Base-by-base conservation (phyloP, 2,113 vertebrate genomes). In the Thomomys bottae region DNA sequence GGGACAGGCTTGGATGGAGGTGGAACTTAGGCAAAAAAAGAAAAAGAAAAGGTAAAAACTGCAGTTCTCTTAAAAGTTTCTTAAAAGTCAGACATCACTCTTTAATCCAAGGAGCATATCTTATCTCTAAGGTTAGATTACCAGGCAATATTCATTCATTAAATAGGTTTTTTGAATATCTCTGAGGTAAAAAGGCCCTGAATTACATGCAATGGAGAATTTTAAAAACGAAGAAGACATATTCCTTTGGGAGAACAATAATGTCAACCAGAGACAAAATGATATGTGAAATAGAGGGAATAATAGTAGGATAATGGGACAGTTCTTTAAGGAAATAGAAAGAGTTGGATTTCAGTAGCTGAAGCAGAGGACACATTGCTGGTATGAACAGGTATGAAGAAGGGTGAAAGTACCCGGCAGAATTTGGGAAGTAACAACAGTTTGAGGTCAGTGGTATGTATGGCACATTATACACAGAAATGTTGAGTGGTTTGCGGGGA, bases 161-260 rank as follows among this genome's bases (percentile, higher is more conserved):
- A 54, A 49, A 20, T 63, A 30, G 54, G 38, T 89, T 92, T 92
- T 66, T 72, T 12, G 24, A 80, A 7, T n/a, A 36, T 71, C 63
- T 54, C 1, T 42, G 61, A 45, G 5, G 6, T 67, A 40, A 10
- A 68, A 76, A 40, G 9, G 11, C 32, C 68, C 49, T 54, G 49
- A 54, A 49, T 71, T 54, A 34, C 17, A 57, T 49, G 2, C 30
- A 9, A 63, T n/a, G 18, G 34, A 40, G 8, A 42, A 79, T 57
- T 34, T 34, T 21, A 70, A 85, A 49, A 81, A 80, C 38, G 18
- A 49, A 88, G 79, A 79, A 36, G 26, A 30, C 12, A 21, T 40
- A 30, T 64, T 70, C 21, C 8, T 45, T 7, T 45, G 40, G 9
- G 61, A 73, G 38, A 68, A 0, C 34, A 24, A 68, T 68, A 23